Evolutionary conservation across 2,113 vertebrate genomes (phyloP), one percentile per base, ranked within the genome.

Genomic region (Oreochromis aureus): DNA sequence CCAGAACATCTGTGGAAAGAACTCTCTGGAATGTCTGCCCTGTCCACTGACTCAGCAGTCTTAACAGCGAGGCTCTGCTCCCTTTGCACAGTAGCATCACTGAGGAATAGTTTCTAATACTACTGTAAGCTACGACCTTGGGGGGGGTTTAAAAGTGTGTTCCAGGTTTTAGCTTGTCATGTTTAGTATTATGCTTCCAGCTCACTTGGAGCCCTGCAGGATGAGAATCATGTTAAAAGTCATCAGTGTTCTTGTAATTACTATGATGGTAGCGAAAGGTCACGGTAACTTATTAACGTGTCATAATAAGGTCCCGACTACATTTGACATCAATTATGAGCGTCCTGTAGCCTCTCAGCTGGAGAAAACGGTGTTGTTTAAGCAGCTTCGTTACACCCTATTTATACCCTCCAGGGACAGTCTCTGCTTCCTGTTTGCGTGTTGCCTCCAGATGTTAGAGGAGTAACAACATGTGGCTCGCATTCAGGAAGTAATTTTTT

Each of bases 281-380:
- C 87, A 83, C 22, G 6, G 58, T 93, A 93, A 94, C 91, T 86
- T 95, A 95, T 95, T 95, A 94, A 88, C 87, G 58, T 90, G 92
- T 93, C 94, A 83, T 93, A 93, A 94, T 93, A 92, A 93, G 92
- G 89, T 89, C 92, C 71, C 58, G 2, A 85, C 73, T 86, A 90
- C 83, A 48, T 93, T 93, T 92, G 91, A 92, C 90, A 93, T 90
- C 85, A 93, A 94, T 96, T 95, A 94, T 81, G 46, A 87, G 80
- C 83, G 63, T 90, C 90, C 69, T 36, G 83, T 63, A 78, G 79
- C 85, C 55, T 89, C 79, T 90, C 82, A 32, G 69, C 54, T 51
- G 19, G 81, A 86, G 86, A 59, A 85, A 81, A 59, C 48, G 0
- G 63, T 48, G 53, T 55, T 48, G 81, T 87, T 54, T 6, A 44